Conservation (phyloP, 2,888 invertebrate genomes). For the Tenodera sinensis region DNA sequence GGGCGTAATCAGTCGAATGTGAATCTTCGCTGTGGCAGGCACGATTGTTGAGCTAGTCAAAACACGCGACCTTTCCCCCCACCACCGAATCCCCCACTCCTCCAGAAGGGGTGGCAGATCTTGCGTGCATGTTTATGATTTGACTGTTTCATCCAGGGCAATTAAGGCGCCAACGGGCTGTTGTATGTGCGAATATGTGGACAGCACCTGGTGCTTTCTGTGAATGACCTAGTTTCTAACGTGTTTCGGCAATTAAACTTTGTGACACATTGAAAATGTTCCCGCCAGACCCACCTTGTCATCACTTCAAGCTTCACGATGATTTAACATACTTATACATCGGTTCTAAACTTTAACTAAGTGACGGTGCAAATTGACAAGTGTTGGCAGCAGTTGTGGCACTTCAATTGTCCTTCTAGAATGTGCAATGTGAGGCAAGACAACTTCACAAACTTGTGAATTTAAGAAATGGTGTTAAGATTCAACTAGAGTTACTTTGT, state of each 20-base stretch:
- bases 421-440: not conserved
- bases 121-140: not conserved
- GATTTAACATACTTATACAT: not conserved
- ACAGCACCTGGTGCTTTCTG: not conserved
- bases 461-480: not conserved
- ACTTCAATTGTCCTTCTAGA: not conserved
- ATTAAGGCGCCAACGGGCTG: not conserved
- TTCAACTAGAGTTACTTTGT: not conserved
- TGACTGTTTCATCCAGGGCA: not conserved
- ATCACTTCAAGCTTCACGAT: not conserved
- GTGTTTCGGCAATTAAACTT: not conserved
- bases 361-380: not conserved
- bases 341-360: not conserved
- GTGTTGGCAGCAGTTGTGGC: not conserved
- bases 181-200: not conserved
- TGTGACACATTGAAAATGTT: not conserved
- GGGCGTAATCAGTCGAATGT: constrained; percentile 6
- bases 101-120: not conserved
- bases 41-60: not conserved
- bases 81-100: not conserved
- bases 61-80: not conserved
- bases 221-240: not conserved
- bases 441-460: not conserved
- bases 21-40: not conserved
- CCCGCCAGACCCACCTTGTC: not conserved